Evolutionary conservation across 35 echinoderm and acorn worm species (phyloP).

Genomic region (Ophioderma brevispina): DNA sequence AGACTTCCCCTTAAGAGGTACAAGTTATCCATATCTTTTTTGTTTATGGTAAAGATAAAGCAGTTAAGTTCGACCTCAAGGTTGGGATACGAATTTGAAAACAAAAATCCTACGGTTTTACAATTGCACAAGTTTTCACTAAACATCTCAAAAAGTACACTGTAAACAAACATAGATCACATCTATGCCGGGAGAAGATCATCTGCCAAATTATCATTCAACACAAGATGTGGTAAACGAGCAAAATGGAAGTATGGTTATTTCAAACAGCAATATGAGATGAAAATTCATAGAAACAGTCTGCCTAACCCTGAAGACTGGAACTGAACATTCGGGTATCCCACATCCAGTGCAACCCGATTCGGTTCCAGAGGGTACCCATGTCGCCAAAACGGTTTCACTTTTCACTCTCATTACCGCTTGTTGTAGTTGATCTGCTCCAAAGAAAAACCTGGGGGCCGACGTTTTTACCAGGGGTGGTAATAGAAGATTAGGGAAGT

Average conservation of each 20-base stretch:
- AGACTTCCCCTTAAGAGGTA: no score
- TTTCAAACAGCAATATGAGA: background rate
- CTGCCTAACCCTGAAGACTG: background rate
- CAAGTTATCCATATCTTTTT: no score
- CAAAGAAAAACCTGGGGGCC: background rate
- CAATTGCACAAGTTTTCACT: no score
- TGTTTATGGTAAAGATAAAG: no score
- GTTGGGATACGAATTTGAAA: no score
- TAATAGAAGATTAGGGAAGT: background rate
- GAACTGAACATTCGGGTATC: background rate
- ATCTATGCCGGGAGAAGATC: background rate
- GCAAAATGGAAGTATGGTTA: background rate
- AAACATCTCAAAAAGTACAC: no score
- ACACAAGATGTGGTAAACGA: background rate
- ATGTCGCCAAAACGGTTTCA: background rate
- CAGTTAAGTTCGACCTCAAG: no score
- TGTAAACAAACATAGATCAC: background rate
- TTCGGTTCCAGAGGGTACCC: background rate
- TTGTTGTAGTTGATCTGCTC: background rate
- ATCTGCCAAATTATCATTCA: conserved; percentile 1
- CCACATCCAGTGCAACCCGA: background rate
- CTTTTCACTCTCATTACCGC: background rate
- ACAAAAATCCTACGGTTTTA: no score
- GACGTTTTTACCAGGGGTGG: background rate
- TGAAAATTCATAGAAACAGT: background rate